These are phyloP conservation scores for Turdus rufiventris DNA, from an alignment of 2,113 vertebrate genomes.

Conservation along the genomic window DNA sequence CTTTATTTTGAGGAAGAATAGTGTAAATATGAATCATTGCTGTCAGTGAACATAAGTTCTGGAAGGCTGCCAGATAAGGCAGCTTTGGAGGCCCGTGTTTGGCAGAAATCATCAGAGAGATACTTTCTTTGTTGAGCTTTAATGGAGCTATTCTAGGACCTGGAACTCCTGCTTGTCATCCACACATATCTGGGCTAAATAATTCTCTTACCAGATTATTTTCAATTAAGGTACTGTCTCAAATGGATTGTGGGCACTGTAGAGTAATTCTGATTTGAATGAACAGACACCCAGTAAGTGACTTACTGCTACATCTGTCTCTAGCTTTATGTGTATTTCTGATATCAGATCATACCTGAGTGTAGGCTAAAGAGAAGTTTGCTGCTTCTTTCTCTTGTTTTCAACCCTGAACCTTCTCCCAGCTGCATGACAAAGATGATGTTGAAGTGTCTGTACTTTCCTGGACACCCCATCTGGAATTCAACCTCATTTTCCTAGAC, in stretches of 20 bases:
- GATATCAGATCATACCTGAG: not conserved
- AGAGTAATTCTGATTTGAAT: conserved; percentile 1
- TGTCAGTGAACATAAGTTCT: not conserved
- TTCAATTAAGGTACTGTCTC: not conserved
- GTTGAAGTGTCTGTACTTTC: not conserved
- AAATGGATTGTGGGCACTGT: not conserved
- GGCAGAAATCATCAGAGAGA: not conserved
- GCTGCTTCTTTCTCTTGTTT: not conserved
- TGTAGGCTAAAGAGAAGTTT: not conserved
- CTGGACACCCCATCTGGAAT: not conserved
- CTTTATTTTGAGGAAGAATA: not conserved
- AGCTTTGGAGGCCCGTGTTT: not conserved
- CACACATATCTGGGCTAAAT: not conserved
- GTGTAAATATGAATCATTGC: not conserved
- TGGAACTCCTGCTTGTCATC: not conserved
- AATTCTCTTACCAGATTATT: not conserved
- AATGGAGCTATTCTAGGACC: not conserved
- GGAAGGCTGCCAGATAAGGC: not conserved
- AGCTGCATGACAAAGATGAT: not conserved
- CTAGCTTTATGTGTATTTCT: not conserved
- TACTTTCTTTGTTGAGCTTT: not conserved
- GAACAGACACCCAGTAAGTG: not conserved
- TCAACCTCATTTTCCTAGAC: not conserved
- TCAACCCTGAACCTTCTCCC: not conserved
- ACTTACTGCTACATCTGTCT: not conserved